Evolutionary conservation across 2,888 invertebrate species (phyloP).

Genomic region (Drosophila mettleri): DNA sequence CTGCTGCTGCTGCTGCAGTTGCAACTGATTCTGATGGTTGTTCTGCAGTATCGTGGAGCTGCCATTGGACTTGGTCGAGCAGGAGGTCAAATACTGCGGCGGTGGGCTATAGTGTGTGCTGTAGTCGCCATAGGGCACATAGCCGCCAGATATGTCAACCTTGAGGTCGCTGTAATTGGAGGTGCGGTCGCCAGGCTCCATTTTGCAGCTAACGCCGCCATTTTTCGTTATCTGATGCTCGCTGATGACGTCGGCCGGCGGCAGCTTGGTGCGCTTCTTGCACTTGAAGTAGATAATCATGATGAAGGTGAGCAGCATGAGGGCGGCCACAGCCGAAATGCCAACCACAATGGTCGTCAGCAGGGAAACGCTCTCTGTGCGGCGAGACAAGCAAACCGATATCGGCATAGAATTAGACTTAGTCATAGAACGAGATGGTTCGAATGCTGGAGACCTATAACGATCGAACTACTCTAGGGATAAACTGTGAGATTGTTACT

Average conservation of each 20-base stretch:
- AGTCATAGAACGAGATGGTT: neutral
- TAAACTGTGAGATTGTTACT: slow-evolving; percentile 86
- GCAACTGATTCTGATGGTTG: slow-evolving; percentile 82
- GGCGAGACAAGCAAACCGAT: neutral
- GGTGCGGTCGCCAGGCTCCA: slow-evolving; percentile 90
- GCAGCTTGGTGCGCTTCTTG: slow-evolving; percentile 83
- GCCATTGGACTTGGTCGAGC: slow-evolving; percentile 83
- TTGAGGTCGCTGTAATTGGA: slow-evolving; percentile 97
- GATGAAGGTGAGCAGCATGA: slow-evolving; percentile 92
- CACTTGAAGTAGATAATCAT: slow-evolving; percentile 90
- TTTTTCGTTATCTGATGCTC: slow-evolving; percentile 85
- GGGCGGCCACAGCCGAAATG: slow-evolving; percentile 92
- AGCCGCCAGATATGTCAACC: slow-evolving; percentile 91
- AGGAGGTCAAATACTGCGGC: slow-evolving; percentile 85
- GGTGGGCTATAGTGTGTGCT: slow-evolving; percentile 95
- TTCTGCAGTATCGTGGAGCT: slow-evolving; percentile 82
- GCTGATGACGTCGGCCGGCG: slow-evolving; percentile 85
- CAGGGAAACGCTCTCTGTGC: slow-evolving; percentile 92
- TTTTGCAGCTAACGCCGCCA: slow-evolving; percentile 85
- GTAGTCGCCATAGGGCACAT: slow-evolving; percentile 93
- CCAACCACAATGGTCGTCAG: slow-evolving; percentile 93
- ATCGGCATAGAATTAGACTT: too few relatives aligned
- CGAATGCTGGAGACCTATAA: too few relatives aligned
- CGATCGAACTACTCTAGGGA: neutral
- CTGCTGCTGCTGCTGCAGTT: slow-evolving; percentile 80